phyloP scores from a whole-genome alignment of 2,113 vertebrate species.

The Muntiacus muntjak region DNA sequence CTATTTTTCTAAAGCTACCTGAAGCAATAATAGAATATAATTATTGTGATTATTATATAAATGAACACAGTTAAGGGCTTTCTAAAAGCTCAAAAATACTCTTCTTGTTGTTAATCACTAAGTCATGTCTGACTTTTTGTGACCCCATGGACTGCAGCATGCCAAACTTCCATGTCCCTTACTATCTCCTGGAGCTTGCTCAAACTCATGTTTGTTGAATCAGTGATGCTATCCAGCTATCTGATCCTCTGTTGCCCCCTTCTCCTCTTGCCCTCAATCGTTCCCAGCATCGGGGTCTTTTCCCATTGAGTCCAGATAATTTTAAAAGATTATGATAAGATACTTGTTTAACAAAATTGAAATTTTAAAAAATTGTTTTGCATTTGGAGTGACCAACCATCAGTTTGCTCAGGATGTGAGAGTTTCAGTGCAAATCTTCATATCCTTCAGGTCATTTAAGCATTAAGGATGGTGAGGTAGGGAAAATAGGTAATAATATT shows the following conservation, averaged over 20 bases:
- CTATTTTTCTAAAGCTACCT: not conserved
- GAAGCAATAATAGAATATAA: not conserved
- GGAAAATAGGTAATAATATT: not conserved
- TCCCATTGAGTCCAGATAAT: not conserved
- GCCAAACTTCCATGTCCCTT: not conserved
- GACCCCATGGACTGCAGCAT: not conserved
- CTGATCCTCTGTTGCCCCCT: not conserved
- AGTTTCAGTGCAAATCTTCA: not conserved
- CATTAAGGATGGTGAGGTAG: not conserved
- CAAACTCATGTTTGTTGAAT: not conserved
- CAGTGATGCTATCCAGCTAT: not conserved
- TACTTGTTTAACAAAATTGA: not conserved
- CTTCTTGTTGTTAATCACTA: not conserved
- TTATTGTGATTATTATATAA: not conserved
- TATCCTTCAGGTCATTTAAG: not conserved
- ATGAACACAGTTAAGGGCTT: not conserved
- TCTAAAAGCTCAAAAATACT: not conserved
- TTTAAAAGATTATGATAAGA: not conserved
- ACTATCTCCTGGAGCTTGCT: not conserved
- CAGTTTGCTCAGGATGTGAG: not conserved
- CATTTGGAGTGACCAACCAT: not conserved
- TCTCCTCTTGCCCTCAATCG: not conserved
- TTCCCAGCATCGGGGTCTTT: not conserved
- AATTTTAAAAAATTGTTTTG: not conserved
- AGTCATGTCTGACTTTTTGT: not conserved